A percentile compares a stretch with the other conserved stretches of the same genome.
Conservation (phyloP, 2,113 vertebrate species). For the Maccullochella peelii region DNA sequence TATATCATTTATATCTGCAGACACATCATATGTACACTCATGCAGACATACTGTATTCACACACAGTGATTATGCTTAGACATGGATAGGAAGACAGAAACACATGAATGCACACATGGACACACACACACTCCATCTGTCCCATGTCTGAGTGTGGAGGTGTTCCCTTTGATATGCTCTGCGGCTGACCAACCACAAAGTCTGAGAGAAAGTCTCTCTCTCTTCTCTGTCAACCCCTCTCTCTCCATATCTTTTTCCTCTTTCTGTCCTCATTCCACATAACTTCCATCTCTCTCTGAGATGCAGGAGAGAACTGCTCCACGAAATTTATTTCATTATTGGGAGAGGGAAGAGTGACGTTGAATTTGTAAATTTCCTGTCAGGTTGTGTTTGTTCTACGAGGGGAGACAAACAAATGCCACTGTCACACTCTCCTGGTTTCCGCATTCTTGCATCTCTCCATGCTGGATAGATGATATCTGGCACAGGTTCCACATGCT, state of each 20-base stretch:
- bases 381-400: constrained; percentile 52
- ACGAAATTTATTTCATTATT: constrained; percentile 38
- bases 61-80: not conserved
- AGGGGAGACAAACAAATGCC: constrained; percentile 59
- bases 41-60: not conserved
- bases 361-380: constrained; percentile 49
- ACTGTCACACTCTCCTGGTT: constrained; percentile 57
- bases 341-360: constrained; percentile 19
- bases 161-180: constrained; percentile 7
- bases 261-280: constrained; percentile 2
- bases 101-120: constrained; percentile 10
- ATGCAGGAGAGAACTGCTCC: constrained; percentile 19
- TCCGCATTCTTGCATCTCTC: constrained; percentile 50
- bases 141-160: constrained; percentile 6
- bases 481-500: constrained; percentile 63
- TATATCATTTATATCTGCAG: constrained; percentile 29
- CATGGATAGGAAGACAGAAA: constrained; percentile 4
- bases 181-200: constrained; percentile 13
- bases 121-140: constrained; percentile 15
- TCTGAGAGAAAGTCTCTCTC: not conserved
- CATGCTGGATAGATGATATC: constrained; percentile 64
- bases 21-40: constrained; percentile 4
- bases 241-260: not conserved
- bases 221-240: not conserved
- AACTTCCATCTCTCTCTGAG: constrained; percentile 17